Percentiles rank a stretch among this genome's conserved stretches.
Conservation (phyloP, 2,113 vertebrate genomes). For the Clarias magur region DNA sequence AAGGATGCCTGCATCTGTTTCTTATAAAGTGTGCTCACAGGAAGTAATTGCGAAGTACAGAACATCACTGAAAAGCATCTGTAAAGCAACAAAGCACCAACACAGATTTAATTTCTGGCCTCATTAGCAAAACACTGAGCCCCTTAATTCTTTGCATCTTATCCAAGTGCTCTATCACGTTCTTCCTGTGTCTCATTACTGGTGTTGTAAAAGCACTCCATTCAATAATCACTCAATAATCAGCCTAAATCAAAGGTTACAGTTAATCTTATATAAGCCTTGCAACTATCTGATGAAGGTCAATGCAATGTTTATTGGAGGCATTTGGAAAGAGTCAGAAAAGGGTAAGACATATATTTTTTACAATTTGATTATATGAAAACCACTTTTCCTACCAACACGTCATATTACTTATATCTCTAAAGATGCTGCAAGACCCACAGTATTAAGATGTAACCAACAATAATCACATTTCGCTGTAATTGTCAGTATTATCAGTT, state of each 20-base stretch:
- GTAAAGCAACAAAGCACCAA: conserved; percentile 48
- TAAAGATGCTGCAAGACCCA: background rate
- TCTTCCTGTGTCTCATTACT: conserved; percentile 34
- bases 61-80: conserved; percentile 37
- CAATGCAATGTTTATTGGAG: background rate
- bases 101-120: conserved; percentile 55
- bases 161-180: conserved; percentile 26
- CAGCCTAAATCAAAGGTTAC: conserved; percentile 26
- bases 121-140: conserved; percentile 55
- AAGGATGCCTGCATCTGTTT: conserved; percentile 25
- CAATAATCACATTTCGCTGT: background rate
- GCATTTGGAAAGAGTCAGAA: background rate
- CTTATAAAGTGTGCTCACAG: conserved; percentile 35
- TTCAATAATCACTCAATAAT: conserved; percentile 27
- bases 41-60: conserved; percentile 41
- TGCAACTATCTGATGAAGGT: conserved; percentile 11
- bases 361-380: background rate
- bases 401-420: background rate
- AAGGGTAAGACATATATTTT: background rate
- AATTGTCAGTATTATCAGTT: conserved; percentile 17
- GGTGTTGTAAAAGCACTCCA: conserved; percentile 40
- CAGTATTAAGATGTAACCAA: background rate
- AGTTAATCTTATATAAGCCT: conserved; percentile 33
- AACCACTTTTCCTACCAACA: background rate
- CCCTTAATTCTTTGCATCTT: conserved; percentile 48